Base-by-base conservation (phyloP, 2,888 invertebrate genomes). In the Zele albiditarsus region DNA sequence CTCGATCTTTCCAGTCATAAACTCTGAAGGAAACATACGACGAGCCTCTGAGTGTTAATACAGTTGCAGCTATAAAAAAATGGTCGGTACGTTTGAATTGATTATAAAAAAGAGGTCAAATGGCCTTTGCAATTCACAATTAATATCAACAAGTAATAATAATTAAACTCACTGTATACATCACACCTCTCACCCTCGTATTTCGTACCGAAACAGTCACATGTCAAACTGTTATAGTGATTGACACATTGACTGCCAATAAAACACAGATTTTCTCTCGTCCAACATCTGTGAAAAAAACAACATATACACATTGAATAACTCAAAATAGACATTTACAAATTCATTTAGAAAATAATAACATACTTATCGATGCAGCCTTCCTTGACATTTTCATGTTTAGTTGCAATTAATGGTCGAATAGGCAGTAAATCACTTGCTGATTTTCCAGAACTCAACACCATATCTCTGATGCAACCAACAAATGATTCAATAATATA, bases 181-280 rank as follows among this genome's bases (percentile, higher is more conserved):
- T 97, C 96, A 90, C 98, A 98, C 81, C 94, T 94, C 83, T 96
- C 95, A 81, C 97, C 98, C 90, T 98, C 97, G 89, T 96, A 97
- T 83, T 94, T 92, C 1, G 97, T 97, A 27, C 96, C 97, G 86
- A 97, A 98, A 89, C 98, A 98, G 88, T 98, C 97, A 87, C 98
- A 98, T 23, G 95, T 94, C 77, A 96, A 93, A 75, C 94, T 94
- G 83, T 96, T 95, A 89, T 97, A 98, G 86, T 96, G 96, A 90
- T 98, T 98, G 77, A 98, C 94, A 88, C 98, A 98, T 78, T 93
- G 93, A 38, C 96, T 96, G 53, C 96, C 95, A 86, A 94, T 92
- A 87, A 97, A 96, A 89, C 98, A 98, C 10, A 96, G 91, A 89
- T 97, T 96, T 83, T 95, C 94, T 81, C 93, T 91, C 1, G 95